These are phyloP conservation scores for Arremon brunneinucha DNA, from an alignment of 2,797 vertebrate species.

Conservation along the genomic window DNA sequence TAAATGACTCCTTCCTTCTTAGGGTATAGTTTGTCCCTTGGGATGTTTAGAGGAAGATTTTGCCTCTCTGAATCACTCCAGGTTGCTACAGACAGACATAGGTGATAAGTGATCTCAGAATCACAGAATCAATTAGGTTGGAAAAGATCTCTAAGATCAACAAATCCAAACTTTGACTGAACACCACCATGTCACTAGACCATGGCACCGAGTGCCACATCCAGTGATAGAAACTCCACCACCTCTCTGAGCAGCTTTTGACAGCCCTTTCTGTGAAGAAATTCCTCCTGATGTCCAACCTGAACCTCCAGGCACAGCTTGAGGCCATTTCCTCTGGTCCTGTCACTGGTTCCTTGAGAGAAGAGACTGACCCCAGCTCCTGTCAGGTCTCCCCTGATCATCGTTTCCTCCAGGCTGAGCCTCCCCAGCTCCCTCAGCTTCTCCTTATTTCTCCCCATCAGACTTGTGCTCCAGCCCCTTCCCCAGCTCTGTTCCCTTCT, in stretches of 20 bases:
- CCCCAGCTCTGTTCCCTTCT: background rate
- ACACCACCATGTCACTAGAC: background rate
- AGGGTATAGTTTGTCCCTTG: background rate
- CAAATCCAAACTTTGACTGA: background rate
- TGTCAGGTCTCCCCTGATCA: background rate
- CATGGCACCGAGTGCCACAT: background rate
- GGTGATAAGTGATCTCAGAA: background rate
- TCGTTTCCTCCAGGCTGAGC: background rate
- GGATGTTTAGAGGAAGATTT: background rate
- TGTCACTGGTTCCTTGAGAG: background rate
- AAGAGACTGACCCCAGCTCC: fast-evolving
- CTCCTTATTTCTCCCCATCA: background rate
- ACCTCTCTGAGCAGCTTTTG: background rate
- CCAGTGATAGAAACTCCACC: background rate
- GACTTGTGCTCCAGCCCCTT: background rate
- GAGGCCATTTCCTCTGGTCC: background rate
- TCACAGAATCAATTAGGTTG: background rate
- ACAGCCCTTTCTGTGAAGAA: background rate
- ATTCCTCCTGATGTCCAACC: background rate
- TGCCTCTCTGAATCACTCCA: background rate
- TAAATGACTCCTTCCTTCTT: background rate
- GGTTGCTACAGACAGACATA: background rate
- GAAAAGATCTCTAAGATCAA: background rate
- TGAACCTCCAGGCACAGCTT: background rate
- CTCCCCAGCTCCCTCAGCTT: background rate